Base-by-base conservation (phyloP, 2,113 vertebrate species). In the Ptyas mucosa region DNA sequence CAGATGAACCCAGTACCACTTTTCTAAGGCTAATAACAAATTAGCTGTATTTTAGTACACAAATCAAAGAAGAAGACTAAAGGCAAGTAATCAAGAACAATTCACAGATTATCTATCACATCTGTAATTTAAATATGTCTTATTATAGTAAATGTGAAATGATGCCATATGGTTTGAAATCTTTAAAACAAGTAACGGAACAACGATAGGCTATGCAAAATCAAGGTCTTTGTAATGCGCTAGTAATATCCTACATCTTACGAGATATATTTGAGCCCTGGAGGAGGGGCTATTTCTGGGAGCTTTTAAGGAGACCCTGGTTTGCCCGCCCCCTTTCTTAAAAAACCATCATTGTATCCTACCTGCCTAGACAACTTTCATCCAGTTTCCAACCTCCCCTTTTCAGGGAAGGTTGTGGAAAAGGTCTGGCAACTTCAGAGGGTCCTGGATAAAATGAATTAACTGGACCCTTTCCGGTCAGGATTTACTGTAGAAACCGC, bases 111-210 rank as follows among this genome's bases (percentile, higher is more conserved):
- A 81, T 81, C 69, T 34, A 8, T 69, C 34, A 10, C 11, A 88
- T 93, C 94, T 93, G 81, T 92, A 64, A 18, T 90, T 90, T 57
- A 23, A 94, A 11, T 26, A 90, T 0, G 69, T 52, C 29, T 61
- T 0, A 75, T 89, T 91, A 91, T 87, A 92, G 55, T 91, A 92
- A 94, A 5, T 94, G 81, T 29, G 85, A 0, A 0, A 81, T 92
- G n/a, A 85, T 34, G 15, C 1, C 93, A 34, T 12, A 86, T 93
- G 51, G 88, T 90, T 34, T 55, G 95, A 93, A 95, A 94, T 88
- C 43, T 88, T 93, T 93, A 4, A 89, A 94, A 69, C 2, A 94
- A 24, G 12, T 61, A 61, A 11, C 64, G 55, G 49, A 93, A 95
- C 88, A 39, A 90, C 58, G 86, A 86, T 58, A 52, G 46, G 54